Base-by-base conservation (phyloP, 2,888 invertebrate species). In the Eupithecia insigniata region DNA sequence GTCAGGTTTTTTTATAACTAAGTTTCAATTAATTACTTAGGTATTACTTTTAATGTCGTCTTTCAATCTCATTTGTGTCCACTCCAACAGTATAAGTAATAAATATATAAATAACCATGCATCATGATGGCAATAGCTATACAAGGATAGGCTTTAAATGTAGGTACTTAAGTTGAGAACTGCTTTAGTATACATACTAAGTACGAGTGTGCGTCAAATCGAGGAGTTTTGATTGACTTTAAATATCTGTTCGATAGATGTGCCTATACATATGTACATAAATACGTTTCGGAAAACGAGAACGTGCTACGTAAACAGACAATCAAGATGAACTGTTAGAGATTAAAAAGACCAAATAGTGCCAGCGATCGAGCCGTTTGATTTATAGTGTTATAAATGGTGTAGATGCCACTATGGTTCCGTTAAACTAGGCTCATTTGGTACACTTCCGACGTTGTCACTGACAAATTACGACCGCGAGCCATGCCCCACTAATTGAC, bases 401-500 rank as follows among this genome's bases (percentile, higher is more conserved):
- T 74, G 74, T 67, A 70, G 72, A 86, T 83, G 82, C 81, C 82
- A 80, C 82, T 86, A 83, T 82, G 81, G 84, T 80, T 81, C 76
- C 70, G 77, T 85, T 88, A 87, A 89, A 86, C 86, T 87, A 83
- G 89, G 86, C 86, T 85, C 87, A 89, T 88, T 78, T 77, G 79
- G 76, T 88, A 84, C 85, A 89, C 90, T 92, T 92, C 92, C 93
- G 91, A 87, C 87, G 89, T 85, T 91, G 92, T 93, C 92, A 91
- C 91, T 91, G 90, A 91, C 92, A 92, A 92, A 92, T 92, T 91
- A 90, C 89, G 83, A 87, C 83, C 82, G 83, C 84, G 83, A 68
- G 76, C 70, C 76, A 73, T 76, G 75, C 74, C 84, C 74, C 83
- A 82, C 90, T 93, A 93, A 93, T 93, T 93, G 93, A 93, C 92